Conservation (phyloP, 2,888 invertebrate species). For the Yponomeuta cagnagella region DNA sequence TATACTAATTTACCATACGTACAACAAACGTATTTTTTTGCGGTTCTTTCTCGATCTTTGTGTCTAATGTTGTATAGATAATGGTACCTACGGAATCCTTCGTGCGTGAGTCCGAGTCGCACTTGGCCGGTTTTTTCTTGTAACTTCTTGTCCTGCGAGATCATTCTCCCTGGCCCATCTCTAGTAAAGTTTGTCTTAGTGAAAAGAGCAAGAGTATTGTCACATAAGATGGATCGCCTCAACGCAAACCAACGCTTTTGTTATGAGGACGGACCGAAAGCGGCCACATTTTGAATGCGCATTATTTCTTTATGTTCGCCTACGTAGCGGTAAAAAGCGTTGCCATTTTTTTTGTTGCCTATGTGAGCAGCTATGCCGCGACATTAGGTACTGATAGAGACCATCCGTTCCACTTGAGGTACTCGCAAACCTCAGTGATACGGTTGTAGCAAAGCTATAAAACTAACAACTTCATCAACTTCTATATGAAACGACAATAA, state of each 20-base stretch:
- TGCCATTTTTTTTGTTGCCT: slow-evolving; percentile 50
- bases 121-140: too few relatives aligned
- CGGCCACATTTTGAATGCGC: slow-evolving; percentile 15
- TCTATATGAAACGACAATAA: too few relatives aligned
- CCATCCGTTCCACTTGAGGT: slow-evolving; percentile 33
- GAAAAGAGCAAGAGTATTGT: background rate
- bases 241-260: background rate
- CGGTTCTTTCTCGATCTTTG: too few relatives aligned
- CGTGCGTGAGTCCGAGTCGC: too few relatives aligned
- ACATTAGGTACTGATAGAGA: slow-evolving; percentile 19
- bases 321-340: slow-evolving; percentile 52
- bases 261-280: slow-evolving; percentile 7
- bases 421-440: background rate
- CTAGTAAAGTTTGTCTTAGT: background rate
- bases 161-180: too few relatives aligned
- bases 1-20: too few relatives aligned
- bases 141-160: too few relatives aligned
- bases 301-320: slow-evolving; percentile 14
- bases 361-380: slow-evolving; percentile 19
- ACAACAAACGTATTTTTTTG: too few relatives aligned
- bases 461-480: too few relatives aligned
- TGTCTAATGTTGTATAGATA: too few relatives aligned
- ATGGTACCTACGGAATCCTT: too few relatives aligned
- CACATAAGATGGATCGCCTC: slow-evolving; percentile 3
- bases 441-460: background rate